These are phyloP conservation scores for Diarsia rubi DNA, from an alignment of 2,888 invertebrate genomes.

Conservation along the genomic window DNA sequence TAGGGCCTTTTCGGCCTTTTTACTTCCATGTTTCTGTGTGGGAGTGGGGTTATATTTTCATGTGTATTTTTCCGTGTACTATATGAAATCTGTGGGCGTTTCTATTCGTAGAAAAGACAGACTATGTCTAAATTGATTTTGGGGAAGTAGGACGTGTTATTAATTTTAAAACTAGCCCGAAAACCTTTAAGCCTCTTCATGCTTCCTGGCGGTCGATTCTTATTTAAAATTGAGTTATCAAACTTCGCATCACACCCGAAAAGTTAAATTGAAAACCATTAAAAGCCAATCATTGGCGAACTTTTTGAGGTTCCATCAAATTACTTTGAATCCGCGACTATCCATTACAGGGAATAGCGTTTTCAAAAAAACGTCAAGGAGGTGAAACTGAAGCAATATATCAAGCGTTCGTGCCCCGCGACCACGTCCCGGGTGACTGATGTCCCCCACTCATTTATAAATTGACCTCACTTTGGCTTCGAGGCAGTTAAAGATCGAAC, in stretches of 20 bases:
- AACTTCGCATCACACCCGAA: conserved; percentile 79
- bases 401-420: conserved; percentile 79
- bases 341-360: conserved; percentile 81
- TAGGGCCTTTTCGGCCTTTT: conserved; percentile 63
- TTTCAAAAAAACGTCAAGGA: conserved; percentile 85
- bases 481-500: conserved; percentile 75
- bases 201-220: conserved; percentile 62
- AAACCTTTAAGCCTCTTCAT: conserved; percentile 44
- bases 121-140: not conserved
- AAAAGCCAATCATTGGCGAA: conserved; percentile 81
- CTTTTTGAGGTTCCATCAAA: conserved; percentile 77
- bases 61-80: conserved; percentile 4
- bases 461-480: conserved; percentile 83
- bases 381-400: conserved; percentile 82
- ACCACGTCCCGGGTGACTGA: conserved; percentile 81
- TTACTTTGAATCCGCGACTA: conserved; percentile 80
- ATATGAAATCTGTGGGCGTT: not conserved
- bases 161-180: conserved; percentile 40
- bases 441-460: conserved; percentile 85
- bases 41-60: conserved; percentile 26
- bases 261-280: conserved; percentile 87
- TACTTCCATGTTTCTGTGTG: conserved; percentile 49
- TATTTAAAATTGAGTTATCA: conserved; percentile 79
- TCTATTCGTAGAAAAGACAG: not conserved
- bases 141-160: conserved; percentile 1